Evolutionary conservation across 2,888 invertebrate genomes (phyloP), one percentile per base, ranked within the genome.

Genomic region (Teleogryllus oceanicus): DNA sequence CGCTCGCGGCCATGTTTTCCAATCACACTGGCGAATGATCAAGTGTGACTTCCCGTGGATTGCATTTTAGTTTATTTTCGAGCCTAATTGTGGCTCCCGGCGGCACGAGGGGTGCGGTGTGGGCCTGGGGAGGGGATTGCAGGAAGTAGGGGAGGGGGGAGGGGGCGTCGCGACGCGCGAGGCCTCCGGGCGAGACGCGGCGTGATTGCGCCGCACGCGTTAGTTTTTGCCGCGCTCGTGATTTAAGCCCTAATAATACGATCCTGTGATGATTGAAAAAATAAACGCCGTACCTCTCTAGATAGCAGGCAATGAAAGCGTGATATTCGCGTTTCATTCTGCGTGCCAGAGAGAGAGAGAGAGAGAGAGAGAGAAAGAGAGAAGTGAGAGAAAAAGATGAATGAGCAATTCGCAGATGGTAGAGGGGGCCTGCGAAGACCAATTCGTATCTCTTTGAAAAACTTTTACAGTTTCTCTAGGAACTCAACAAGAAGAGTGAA

Each of bases 31-130:
- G 62, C 62, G n/a, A 13, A 62, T 62, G 62, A 62, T 62, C 62
- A 62, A 62, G 62, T 62, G 62, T 62, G 62, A 62, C 62, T 62
- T 62, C 62, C 62, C 62, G n/a, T 62, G 62, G 62, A 62, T 62
- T 62, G 62, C 62, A 62, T 62, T 62, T 62, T 62, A 62, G 62
- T 62, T 62, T 62, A 62, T 62, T 62, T 62, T 62, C 62, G 62
- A n/a, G 62, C 62, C 13, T 62, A 62, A 62, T 62, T 62, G 62
- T 62, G 62, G 62, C 16, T n/a, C 13, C 13, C 13, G 62, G 62
- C 16, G n/a, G 10, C 62, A n/a, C 62, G 62, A 13, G 13, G 62
- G 16, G 13, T 12, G 62, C 62, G 62, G 62, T 13, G 62, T 18
- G 62, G 62, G 62, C 4, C n/a, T 62, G 62, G 16, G 62, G n/a